Base-by-base conservation (phyloP, 2,113 vertebrate genomes). In the Dinomys branickii region DNA sequence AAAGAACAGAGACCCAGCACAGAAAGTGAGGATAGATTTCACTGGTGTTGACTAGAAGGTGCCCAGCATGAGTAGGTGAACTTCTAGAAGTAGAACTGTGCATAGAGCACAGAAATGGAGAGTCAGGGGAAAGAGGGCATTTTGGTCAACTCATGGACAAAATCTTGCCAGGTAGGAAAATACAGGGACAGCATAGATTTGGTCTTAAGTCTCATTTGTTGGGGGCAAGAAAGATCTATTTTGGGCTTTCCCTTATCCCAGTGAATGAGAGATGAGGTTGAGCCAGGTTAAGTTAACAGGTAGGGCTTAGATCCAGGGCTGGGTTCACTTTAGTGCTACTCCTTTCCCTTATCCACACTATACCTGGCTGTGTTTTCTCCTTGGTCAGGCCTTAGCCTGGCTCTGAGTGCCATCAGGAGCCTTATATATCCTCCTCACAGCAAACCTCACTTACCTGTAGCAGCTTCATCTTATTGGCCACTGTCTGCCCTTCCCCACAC, bases 151-250 rank as follows among this genome's bases (percentile, higher is more conserved):
- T 67, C 14, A 24, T 3, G 7, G 35, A 35, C 67, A 33, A 35
- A 86, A 26, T 90, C 28, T 90, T 75, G 14, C 28, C 41, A 38
- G 47, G 38, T 35, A 58, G 85, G 3, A 52, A 82, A 97, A 96
- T 95, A 67, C 80, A 91, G 47, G 47, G 30, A 85, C 3, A 86
- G 95, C 94, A 94, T 7, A 50, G 85, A 97, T 98, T 98, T 98
- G 88, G 94, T 96, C 96, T 97, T 97, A 98, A 96, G 35, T 91
- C 87, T 56, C 54, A 16, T 52, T 63, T 97, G 17, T 61, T 96
- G 97, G 83, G 41, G 17, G 88, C 33, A 69, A 47, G 10, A 12
- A 33, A 56, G 7, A 30, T 88, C 6, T 93, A 14, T 92, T 65
- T 19, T 73, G 59, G 20, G 12, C n/a, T 93, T 97, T 81, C 13